Evolutionary conservation across 2,888 invertebrate species (phyloP).

Genomic region (Thera obeliscata): DNA sequence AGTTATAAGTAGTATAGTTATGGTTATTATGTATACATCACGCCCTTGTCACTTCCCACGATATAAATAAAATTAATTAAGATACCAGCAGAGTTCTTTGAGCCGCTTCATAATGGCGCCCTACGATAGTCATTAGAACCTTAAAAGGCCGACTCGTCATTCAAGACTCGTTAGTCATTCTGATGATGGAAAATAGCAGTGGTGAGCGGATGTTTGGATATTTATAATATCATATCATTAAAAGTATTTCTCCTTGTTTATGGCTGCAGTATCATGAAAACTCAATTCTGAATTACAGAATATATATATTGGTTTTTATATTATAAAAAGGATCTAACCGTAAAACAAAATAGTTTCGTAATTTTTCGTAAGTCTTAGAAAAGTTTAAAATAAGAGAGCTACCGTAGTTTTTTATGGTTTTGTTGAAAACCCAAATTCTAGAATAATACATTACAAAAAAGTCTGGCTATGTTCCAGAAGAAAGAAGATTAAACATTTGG

Average conservation of each 20-base stretch:
- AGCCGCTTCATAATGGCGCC: constrained; percentile 17
- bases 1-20: neutral
- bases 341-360: too few species aligned
- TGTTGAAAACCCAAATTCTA: too few species aligned
- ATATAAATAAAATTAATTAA: constrained; percentile 21
- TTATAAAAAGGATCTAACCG: too few species aligned
- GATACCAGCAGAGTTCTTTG: constrained; percentile 8
- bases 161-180: constrained; percentile 24
- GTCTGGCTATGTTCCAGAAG: too few species aligned
- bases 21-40: neutral
- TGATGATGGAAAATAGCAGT: constrained; percentile 4
- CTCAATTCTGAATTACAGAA: too few species aligned
- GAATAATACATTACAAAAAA: too few species aligned
- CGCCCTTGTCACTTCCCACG: constrained; percentile 21
- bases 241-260: neutral
- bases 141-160: constrained; percentile 14
- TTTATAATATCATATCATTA: neutral
- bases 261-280: too few species aligned
- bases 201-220: constrained; percentile 4
- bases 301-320: too few species aligned
- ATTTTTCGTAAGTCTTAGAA: too few species aligned
- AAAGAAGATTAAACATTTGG: too few species aligned
- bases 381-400: too few species aligned
- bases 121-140: constrained; percentile 14
- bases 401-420: too few species aligned